A percentile compares a stretch with the other conserved stretches of the same genome.
These are phyloP conservation scores for Thunnus albacares DNA, from an alignment of 2,797 vertebrate species.

Conservation along the genomic window DNA sequence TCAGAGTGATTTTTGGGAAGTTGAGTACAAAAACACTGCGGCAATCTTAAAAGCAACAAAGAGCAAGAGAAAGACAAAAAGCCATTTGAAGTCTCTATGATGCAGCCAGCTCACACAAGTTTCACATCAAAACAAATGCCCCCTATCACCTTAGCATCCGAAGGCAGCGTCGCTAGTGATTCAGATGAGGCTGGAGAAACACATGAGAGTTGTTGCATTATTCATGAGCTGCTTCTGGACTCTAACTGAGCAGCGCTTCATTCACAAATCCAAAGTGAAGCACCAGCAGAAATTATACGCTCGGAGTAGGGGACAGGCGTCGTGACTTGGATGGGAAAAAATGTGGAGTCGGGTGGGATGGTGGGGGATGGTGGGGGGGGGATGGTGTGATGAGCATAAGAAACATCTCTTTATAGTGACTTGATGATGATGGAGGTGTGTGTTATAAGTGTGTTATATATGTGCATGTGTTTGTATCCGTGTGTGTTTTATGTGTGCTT, in stretches of 20 bases:
- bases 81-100: slow-evolving; percentile 14
- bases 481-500: slow-evolving; percentile 31
- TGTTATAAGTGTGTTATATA: slow-evolving; percentile 15
- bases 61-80: slow-evolving; percentile 18
- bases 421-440: slow-evolving; percentile 29
- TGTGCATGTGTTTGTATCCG: slow-evolving; percentile 25
- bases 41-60: neutral
- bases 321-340: slow-evolving; percentile 37
- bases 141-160: slow-evolving; percentile 40
- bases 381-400: slow-evolving; percentile 36
- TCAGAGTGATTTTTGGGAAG: slow-evolving; percentile 6
- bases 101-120: slow-evolving; percentile 13
- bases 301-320: slow-evolving; percentile 26
- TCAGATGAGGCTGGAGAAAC: slow-evolving; percentile 40
- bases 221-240: slow-evolving; percentile 72
- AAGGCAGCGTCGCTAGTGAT: slow-evolving; percentile 26
- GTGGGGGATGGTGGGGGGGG: neutral
- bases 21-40: neutral
- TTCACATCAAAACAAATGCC: slow-evolving; percentile 51
- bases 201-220: slow-evolving; percentile 68
- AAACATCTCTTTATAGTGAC: slow-evolving; percentile 38
- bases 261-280: slow-evolving; percentile 79
- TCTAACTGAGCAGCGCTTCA: slow-evolving; percentile 60
- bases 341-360: neutral
- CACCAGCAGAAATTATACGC: slow-evolving; percentile 57